Percentiles rank a stretch among this genome's conserved stretches.
These are phyloP conservation scores for Oeneis ivallda DNA, from an alignment of 2,888 invertebrate genomes.

Conservation along the genomic window DNA sequence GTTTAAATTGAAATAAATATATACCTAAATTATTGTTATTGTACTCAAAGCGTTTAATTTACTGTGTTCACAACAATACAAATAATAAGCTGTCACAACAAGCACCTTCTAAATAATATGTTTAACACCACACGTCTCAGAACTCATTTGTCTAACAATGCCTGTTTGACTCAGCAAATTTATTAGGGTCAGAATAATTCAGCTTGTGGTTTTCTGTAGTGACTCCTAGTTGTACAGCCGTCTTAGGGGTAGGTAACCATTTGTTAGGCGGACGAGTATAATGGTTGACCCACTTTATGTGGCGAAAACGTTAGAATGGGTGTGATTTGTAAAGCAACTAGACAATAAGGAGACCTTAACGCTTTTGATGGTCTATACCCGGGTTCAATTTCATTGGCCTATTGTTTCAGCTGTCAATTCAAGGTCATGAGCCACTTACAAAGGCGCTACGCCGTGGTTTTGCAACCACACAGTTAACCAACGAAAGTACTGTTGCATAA, in stretches of 20 bases:
- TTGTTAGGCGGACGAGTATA: constrained; percentile 69
- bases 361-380: constrained; percentile 19
- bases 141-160: constrained; percentile 76
- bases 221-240: constrained; percentile 74
- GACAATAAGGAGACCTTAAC: constrained; percentile 50
- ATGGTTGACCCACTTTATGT: constrained; percentile 77
- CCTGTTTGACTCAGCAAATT: constrained; percentile 75
- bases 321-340: constrained; percentile 68
- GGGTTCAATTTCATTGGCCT: constrained; percentile 12
- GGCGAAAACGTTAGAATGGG: constrained; percentile 58
- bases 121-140: constrained; percentile 47
- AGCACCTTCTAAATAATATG: constrained; percentile 43
- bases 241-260: constrained; percentile 70
- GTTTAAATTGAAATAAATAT: background rate
- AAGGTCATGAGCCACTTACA: constrained; percentile 28
- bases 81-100: constrained; percentile 44
- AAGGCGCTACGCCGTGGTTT: constrained; percentile 4
- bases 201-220: constrained; percentile 74
- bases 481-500: background rate
- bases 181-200: constrained; percentile 81
- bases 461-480: background rate
- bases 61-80: constrained; percentile 34
- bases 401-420: constrained; percentile 21
- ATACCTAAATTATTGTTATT: background rate
- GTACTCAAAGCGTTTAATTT: constrained; percentile 22